Base-by-base conservation (phyloP, 2,888 invertebrate species). In the Acrobeloides nanus region DNA sequence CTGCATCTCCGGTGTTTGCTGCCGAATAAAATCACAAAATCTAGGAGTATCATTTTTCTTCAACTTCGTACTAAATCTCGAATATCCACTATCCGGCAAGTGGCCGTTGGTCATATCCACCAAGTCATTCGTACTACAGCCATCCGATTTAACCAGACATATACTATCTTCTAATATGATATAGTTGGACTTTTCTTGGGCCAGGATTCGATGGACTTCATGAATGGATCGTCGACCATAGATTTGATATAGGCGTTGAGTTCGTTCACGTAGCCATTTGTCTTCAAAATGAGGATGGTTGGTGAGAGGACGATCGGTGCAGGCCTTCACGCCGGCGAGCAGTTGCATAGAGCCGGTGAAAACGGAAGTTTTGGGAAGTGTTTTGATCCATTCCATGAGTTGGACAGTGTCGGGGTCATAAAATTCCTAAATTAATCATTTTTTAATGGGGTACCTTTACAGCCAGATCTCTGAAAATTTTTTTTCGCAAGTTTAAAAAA, bases 201-300 rank as follows among this genome's bases (percentile, higher is more conserved):
- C 66, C 49, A 78, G 46, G 25, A 75, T 74, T 8, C 40, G 50
- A 55, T 76, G 66, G 2, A 78, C 75, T 25, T 75, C 72, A 27
- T 70, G 64, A 3, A 77, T 73, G 1, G 62, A 53, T 35, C 64
- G 61, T 38, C 74, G 66, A 1, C 73, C 76, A 62, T 78, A 78
- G 35, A 78, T 75, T 62, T 76, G 75, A 55, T 77, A 78, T 35
- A 78, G 76, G 64, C 77, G 65, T 56, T 72, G 70, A 5, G 78
- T 79, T 47, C 76, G 69, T 23, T 73, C 57, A 26, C 78, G 62
- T 4, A 78, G 67, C 44, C 61, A 56, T 55, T 75, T 74, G 57
- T 78, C 77, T 59, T 78, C 78, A 58, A 76, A 78, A 60, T 78
- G 78, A 7, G 78, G 78, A 61, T 78, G 78, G 62, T 78, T 78